phyloP scores from a whole-genome alignment of 2,888 invertebrate genomes.

The Archaeoteleia sp. region DNA sequence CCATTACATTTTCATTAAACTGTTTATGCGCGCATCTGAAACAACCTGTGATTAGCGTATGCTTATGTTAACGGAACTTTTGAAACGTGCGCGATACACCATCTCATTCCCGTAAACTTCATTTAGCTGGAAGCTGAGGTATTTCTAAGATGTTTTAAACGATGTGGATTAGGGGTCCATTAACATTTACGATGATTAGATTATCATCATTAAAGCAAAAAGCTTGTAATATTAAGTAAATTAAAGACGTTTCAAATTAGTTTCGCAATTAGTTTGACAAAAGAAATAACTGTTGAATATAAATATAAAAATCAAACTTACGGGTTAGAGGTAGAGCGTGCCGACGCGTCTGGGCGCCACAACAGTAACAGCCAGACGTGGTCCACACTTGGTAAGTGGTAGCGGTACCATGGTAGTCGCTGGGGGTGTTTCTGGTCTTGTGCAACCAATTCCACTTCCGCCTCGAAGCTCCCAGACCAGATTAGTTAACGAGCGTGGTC shows the following conservation, averaged over 20 bases:
- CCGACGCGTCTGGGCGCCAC: slow-evolving; percentile 74
- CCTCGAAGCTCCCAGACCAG: slow-evolving; percentile 85
- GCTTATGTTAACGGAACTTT: slow-evolving; percentile 40
- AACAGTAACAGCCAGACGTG: slow-evolving; percentile 75
- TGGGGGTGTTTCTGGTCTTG: slow-evolving; percentile 71
- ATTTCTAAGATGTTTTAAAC: slow-evolving; percentile 11
- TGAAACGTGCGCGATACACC: slow-evolving; percentile 17
- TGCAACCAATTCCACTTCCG: slow-evolving; percentile 68
- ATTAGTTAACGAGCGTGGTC: slow-evolving; percentile 91
- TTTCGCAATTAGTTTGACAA: too few relatives aligned
- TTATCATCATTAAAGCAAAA: too few relatives aligned
- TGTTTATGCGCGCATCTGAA: slow-evolving; percentile 23
- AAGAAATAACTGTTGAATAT: too few relatives aligned
- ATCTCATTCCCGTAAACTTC: slow-evolving; percentile 9
- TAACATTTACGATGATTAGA: too few relatives aligned
- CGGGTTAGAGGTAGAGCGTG: slow-evolving; percentile 76
- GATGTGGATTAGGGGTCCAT: too few relatives aligned
- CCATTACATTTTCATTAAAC: slow-evolving; percentile 38
- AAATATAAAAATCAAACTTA: slow-evolving; percentile 66
- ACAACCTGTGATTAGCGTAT: slow-evolving; percentile 46
- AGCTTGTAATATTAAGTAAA: too few relatives aligned
- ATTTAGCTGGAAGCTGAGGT: slow-evolving; percentile 8
- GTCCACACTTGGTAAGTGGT: slow-evolving; percentile 76
- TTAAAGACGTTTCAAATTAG: too few relatives aligned
- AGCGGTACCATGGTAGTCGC: slow-evolving; percentile 71